Base-by-base conservation (phyloP, 2,888 invertebrate species). In the Agelastica alni region DNA sequence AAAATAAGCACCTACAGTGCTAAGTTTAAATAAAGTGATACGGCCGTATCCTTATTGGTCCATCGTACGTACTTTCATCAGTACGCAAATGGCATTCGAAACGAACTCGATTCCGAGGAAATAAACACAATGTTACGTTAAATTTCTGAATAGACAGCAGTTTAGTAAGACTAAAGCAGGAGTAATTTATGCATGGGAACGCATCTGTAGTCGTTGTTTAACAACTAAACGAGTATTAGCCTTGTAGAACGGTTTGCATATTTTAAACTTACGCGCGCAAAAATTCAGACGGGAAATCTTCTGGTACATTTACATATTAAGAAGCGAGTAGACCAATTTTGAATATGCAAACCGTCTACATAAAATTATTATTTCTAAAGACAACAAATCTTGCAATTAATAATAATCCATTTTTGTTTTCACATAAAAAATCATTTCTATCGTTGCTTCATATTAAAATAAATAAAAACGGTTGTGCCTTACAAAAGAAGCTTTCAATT, bases 131-230 rank as follows among this genome's bases (percentile, higher is more conserved):
- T 45, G 59, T 56, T 55, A 53, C 53, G 56, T 58, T 56, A 48
- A 56, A 56, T 58, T 60, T 48, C 53, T 55, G 53, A 62, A 64
- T 60, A 59, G 61, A 62, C 59, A 58, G 58, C 61, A 61, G 57
- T 55, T 61, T 53, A 59, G 60, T 54, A 53, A 61, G 57, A 61
- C 61, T 55, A 63, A 62, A 63, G 59, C 56, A 47, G 59, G 54
- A 49, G 62, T 65, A 65, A 63, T 63, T 63, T 63, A 65, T 64
- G 64, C 59, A 63, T 64, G 64, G 63, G 64, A 64, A 64, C 62
- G 60, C 59, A 64, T 61, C 60, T 56, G 56, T 59, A 58, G 62
- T 57, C 62, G 60, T 61, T 62, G 64, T 61, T 62, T 60, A 62
- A 64, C 64, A 64, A 61, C 60, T 61, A 60, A 64, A 61, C 64